Conservation (phyloP, 2,113 vertebrate species). For the Malurus elegans region DNA sequence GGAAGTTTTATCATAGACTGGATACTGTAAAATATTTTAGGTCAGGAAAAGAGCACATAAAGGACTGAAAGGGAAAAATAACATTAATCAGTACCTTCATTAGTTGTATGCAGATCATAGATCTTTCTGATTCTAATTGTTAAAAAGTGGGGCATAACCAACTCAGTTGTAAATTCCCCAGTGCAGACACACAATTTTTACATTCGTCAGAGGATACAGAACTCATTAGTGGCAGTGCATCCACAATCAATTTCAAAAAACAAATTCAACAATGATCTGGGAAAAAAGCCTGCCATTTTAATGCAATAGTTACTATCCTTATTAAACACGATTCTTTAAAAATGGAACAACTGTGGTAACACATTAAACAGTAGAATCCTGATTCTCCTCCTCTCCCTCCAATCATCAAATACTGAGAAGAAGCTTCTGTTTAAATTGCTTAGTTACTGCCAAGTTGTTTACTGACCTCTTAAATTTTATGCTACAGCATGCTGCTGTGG, state of each 20-base stretch:
- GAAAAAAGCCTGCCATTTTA: neutral
- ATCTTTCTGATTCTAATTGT: neutral
- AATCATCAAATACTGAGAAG: neutral
- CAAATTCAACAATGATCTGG: neutral
- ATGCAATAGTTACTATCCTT: neutral
- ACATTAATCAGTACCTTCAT: neutral
- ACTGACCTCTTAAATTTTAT: slow-evolving; percentile 42
- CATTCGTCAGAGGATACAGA: neutral
- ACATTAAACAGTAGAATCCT: neutral
- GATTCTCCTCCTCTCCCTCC: neutral
- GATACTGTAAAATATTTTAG: neutral
- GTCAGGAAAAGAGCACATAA: neutral
- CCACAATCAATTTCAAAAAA: neutral
- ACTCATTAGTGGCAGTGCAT: neutral
- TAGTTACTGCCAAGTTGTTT: neutral
- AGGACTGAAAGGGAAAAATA: neutral
- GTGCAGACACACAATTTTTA: neutral
- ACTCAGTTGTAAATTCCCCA: neutral
- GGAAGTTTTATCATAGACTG: neutral
- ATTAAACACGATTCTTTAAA: neutral
- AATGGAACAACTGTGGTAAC: neutral
- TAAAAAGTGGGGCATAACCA: neutral
- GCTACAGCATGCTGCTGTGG: neutral
- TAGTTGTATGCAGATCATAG: neutral
- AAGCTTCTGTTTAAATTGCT: slow-evolving; percentile 15